phyloP scores from a whole-genome alignment of 1,140 invertebrate genomes.

The Alviniconcha marisindica region DNA sequence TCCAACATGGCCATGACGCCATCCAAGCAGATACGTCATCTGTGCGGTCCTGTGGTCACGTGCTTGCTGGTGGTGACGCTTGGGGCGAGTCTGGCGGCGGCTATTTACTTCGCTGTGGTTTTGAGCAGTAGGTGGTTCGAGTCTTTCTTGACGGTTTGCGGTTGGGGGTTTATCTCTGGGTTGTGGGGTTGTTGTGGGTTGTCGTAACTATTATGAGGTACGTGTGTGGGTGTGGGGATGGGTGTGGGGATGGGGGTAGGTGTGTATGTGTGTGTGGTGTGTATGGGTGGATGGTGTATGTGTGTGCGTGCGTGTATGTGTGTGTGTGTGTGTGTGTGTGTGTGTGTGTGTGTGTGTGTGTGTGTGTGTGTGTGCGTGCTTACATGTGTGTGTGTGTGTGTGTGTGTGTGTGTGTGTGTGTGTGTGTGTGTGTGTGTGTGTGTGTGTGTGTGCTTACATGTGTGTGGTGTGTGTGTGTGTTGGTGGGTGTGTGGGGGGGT shows the following conservation, averaged over 20 bases:
- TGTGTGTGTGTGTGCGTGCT: too few species aligned
- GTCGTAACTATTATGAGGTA: too few species aligned
- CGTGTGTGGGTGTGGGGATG: too few species aligned
- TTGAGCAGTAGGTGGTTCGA: constrained; percentile 43
- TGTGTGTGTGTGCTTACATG: constrained; percentile 15
- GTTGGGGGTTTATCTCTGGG: too few species aligned
- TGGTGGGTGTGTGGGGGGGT: background rate
- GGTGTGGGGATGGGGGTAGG: too few species aligned
- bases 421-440: background rate
- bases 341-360: background rate
- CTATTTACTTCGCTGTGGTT: constrained; percentile 46
- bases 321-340: background rate
- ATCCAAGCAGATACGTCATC: constrained; percentile 14
- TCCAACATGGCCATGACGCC: constrained; percentile 23
- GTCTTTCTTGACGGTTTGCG: too few species aligned
- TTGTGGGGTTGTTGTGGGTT: too few species aligned
- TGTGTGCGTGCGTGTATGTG: background rate
- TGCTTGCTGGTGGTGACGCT: constrained; percentile 29
- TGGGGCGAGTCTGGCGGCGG: constrained; percentile 33
- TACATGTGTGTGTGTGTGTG: too few species aligned
- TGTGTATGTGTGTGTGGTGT: background rate
- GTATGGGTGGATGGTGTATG: background rate
- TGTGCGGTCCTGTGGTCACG: constrained; percentile 36
- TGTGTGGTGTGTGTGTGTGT: background rate
- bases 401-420: too few species aligned